Evolutionary conservation across 2,113 vertebrate genomes (phyloP), one percentile per base, ranked within the genome.

Genomic region (Barnardius zonarius): DNA sequence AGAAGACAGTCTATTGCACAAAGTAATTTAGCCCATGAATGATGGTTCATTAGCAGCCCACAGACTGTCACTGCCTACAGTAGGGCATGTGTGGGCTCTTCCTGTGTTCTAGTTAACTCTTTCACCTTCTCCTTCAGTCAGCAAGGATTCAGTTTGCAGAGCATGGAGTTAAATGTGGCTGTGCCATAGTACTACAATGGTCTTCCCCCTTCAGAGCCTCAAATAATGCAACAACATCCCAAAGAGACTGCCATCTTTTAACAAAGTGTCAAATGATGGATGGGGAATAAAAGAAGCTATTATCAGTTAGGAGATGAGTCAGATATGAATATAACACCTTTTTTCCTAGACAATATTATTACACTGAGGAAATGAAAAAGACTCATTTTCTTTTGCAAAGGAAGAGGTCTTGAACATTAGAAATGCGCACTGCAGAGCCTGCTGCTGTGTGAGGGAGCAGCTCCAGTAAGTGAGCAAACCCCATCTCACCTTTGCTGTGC

Each of bases 271-370:
- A 54, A 25, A 43, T 13, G 83, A 95, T 1, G 37, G 92, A 83
- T 78, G 69, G 74, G 66, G 67, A 83, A 76, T 72, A 83, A 93
- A 96, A 81, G 79, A 78, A 92, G 68, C 78, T 85, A 35, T 95
- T 93, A 62, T 64, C 92, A 88, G 48, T n/a, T 86, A 75, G 92
- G 91, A 92, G 95, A 96, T 97, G 96, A 97, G 93, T 94, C 96
- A 96, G 92, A 70, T 81, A 83, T 87, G 93, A 88, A 90, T 95
- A 87, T 83, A 89, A 62, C 83, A 86, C 86, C 69, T 95, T 87
- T 86, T 92, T 86, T 92, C 59, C 91, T 82, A 92, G 91, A 57
- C 85, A 83, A 66, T 89, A 78, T 84, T 88, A 24, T 90, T 96
- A 37, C 81, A 35, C 25, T 1, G 54, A 92, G 92, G 91, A 95